Evolutionary conservation across 1,140 invertebrate genomes (phyloP).

Genomic region (Zaprionus ghesquierei): DNA sequence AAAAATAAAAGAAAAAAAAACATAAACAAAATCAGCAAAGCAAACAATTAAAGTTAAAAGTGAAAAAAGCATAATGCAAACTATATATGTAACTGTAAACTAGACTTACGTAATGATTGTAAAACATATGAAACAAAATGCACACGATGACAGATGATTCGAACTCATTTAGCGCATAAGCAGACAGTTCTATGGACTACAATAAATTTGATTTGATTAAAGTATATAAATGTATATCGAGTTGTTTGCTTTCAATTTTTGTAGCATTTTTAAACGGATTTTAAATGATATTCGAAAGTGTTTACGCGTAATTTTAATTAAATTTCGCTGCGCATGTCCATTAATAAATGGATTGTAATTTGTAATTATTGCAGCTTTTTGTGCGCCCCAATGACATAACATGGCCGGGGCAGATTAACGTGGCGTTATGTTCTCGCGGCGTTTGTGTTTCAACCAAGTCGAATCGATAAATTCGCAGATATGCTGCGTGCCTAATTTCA

Average conservation of each 20-base stretch:
- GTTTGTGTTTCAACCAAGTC: slow-evolving; percentile 25
- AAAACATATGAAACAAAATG: slow-evolving; percentile 3
- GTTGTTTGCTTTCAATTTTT: not conserved
- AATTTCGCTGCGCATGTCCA: slow-evolving; percentile 29
- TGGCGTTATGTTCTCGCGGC: not conserved
- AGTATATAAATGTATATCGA: slow-evolving; percentile 29
- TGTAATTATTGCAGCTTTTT: slow-evolving; percentile 50
- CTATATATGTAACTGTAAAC: slow-evolving; percentile 41
- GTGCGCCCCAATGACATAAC: slow-evolving; percentile 15
- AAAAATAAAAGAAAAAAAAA: not conserved
- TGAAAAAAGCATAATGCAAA: slow-evolving; percentile 24
- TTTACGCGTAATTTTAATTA: slow-evolving; percentile 50
- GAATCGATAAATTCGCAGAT: slow-evolving; percentile 51
- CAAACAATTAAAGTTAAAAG: slow-evolving; percentile 4
- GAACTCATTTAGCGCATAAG: slow-evolving; percentile 16
- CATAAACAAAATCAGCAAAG: not conserved
- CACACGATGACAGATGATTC: not conserved
- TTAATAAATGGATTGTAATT: slow-evolving; percentile 29
- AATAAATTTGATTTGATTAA: slow-evolving; percentile 42
- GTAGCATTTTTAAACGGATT: not conserved
- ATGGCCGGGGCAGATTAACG: slow-evolving; percentile 16
- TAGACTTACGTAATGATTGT: slow-evolving; percentile 21
- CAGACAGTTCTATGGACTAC: slow-evolving; percentile 1
- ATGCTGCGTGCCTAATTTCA: slow-evolving; percentile 49
- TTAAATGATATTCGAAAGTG: not conserved